Base-by-base conservation (phyloP, 2,113 vertebrate genomes). In the Callopanchax toddi region DNA sequence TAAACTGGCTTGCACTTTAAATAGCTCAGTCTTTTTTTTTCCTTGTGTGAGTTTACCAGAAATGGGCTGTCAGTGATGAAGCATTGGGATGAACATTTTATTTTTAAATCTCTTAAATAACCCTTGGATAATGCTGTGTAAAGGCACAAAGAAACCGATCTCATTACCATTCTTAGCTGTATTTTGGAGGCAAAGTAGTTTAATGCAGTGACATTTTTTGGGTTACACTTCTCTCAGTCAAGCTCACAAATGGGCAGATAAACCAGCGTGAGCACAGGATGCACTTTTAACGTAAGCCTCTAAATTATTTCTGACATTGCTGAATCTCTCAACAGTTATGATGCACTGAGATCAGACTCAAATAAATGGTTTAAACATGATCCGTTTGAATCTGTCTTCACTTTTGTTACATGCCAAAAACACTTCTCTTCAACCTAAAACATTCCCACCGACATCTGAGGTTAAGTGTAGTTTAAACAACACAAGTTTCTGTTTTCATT, bases 271-370 rank as follows among this genome's bases (percentile, higher is more conserved):
- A 15, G 58, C 40, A 62, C 5, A 40, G 70, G 56, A 76, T 67
- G 71, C 54, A 53, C 7, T 59, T n/a, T 49, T 42, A 51, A 37
- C 23, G 9, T 55, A 60, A 71, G 53, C 65, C 29, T 32, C 29
- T 32, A 32, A 3, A 32, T 32, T 1, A 32, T 32, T 4, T 32
- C 29, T 32, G 4, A 29, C 7, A 6, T 32, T 32, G 6, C 10
- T 8, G 29, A 8, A 32, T 32, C 26, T 70, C 22, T 64, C 63
- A 74, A 10, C 18, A 11, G 43, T 20, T 21, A 12, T 4, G 20
- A 34, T 18, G 10, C n/a, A 20, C n/a, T 13, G 1, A 20, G 34
- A 34, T 34, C n/a, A n/a, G n/a, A 6, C 21, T 20, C 34, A 20
- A 6, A 21, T 34, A 1, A 15, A 36, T 11, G 18, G 13, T 12